Base-by-base conservation (phyloP, 2,113 vertebrate species). In the Hemiscyllium ocellatum region DNA sequence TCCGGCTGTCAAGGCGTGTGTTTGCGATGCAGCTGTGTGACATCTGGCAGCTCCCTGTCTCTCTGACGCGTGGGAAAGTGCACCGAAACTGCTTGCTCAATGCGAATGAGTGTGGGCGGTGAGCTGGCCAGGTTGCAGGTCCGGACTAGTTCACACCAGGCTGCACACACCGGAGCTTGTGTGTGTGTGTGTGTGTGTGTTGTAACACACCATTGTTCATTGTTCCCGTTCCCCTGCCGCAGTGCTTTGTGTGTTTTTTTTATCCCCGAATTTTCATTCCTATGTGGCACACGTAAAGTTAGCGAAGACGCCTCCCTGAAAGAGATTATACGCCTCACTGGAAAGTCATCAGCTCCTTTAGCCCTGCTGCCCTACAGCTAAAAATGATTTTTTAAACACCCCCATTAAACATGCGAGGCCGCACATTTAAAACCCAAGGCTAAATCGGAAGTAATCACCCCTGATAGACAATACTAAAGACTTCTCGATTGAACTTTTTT, bases 61-160 rank as follows among this genome's bases (percentile, higher is more conserved):
- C 85, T n/a, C 95, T 22, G 96, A 96, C 96, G 95, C 42, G 47
- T 89, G 12, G 70, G 96, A 96, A 96, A 95, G 61, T 94, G 2
- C 33, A 96, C 96, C 65, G 96, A 97, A 97, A 97, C 97, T 96
- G 72, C 80, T 96, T 96, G 96, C 93, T 97, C 96, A 72, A 96
- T 33, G 69, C 26, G n/a, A 95, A 86, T 96, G 96, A 95, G 68
- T 66, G 89, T 96, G 96, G 19, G 95, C 37, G 96, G 96, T 86
- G 33, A 85, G 86, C 61, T n/a, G 42, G 85, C 4, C 68, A 20
- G 65, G 19, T n/a, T 72, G 86, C 95, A 96, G 70, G 95, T 56
- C 85, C 19, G 20, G 95, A 33, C 95, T 95, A 3, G 94, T 17
- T 70, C 7, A 7, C 8, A 50, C 94, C 22, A 52, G 68, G 70